Evolutionary conservation across 2,888 invertebrate genomes (phyloP).

Genomic region (Eurytoma adleriae): DNA sequence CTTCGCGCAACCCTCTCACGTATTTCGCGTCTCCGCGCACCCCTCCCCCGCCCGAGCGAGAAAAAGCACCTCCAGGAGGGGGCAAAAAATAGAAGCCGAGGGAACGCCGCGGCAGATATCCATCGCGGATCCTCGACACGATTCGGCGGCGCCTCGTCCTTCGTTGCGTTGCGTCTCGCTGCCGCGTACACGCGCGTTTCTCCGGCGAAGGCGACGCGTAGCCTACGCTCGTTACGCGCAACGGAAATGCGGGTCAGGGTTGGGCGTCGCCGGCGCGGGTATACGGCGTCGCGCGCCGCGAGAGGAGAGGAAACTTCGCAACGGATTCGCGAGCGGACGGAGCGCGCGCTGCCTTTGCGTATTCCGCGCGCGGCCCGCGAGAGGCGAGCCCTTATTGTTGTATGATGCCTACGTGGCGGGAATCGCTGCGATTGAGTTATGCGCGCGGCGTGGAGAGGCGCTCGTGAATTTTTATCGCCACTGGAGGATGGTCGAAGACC

Average conservation of each 20-base stretch:
- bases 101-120: slow-evolving; percentile 57
- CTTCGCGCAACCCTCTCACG: slow-evolving; percentile 21
- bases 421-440: slow-evolving; percentile 31
- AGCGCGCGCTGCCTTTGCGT: slow-evolving; percentile 12
- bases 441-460: neutral
- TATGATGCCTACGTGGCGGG: slow-evolving; percentile 7
- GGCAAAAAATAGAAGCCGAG: neutral
- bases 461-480: neutral
- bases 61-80: neutral
- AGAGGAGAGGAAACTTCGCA: slow-evolving; percentile 29
- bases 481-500: neutral
- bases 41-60: neutral
- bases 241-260: slow-evolving; percentile 70
- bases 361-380: slow-evolving; percentile 4
- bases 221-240: slow-evolving; percentile 15
- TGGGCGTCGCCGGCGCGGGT: slow-evolving; percentile 62
- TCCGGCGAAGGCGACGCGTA: slow-evolving; percentile 9
- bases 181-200: slow-evolving; percentile 5
- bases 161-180: slow-evolving; percentile 14
- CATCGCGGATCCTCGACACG: slow-evolving; percentile 71
- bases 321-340: slow-evolving; percentile 20
- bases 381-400: slow-evolving; percentile 31
- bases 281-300: neutral
- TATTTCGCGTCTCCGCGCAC: neutral
- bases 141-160: slow-evolving; percentile 62